A percentile compares a stretch with the other conserved stretches of the same genome.
These are phyloP conservation scores for Thaleichthys pacificus DNA, from an alignment of 2,797 vertebrate genomes.

Conservation along the genomic window DNA sequence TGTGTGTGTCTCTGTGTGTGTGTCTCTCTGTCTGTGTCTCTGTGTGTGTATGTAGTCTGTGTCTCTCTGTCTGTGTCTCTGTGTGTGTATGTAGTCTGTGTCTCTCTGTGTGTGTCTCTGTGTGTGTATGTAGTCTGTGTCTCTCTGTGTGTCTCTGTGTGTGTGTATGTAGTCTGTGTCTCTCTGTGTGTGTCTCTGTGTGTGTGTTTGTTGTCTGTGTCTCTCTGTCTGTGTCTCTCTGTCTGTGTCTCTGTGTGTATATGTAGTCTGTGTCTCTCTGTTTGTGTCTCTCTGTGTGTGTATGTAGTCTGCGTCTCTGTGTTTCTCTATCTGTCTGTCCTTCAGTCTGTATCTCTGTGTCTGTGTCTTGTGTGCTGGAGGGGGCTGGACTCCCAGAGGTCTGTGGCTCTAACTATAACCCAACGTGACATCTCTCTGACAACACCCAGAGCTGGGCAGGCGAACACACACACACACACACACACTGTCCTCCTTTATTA, in stretches of 20 bases:
- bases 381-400: slow-evolving; percentile 73
- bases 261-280: background rate
- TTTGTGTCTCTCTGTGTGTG: slow-evolving; percentile 33
- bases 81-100: slow-evolving; percentile 28
- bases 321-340: background rate
- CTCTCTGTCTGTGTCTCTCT: slow-evolving; percentile 22
- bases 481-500: slow-evolving; percentile 41
- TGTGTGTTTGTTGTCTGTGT: slow-evolving; percentile 27
- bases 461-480: slow-evolving; percentile 23
- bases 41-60: background rate
- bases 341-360: slow-evolving; percentile 4
- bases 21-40: background rate
- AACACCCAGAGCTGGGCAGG: slow-evolving; percentile 57
- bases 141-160: no score
- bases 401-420: slow-evolving; percentile 73
- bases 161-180: slow-evolving; percentile 24
- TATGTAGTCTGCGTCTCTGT: no score
- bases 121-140: no score
- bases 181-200: background rate
- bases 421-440: slow-evolving; percentile 78
- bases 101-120: no score
- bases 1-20: slow-evolving; percentile 38
- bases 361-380: slow-evolving; percentile 55
- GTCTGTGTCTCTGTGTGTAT: no score
- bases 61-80: background rate